Percentiles rank a stretch among this genome's conserved stretches.
These are phyloP conservation scores for Tetragnatha montana DNA, from an alignment of 2,888 invertebrate species.

Conservation along the genomic window DNA sequence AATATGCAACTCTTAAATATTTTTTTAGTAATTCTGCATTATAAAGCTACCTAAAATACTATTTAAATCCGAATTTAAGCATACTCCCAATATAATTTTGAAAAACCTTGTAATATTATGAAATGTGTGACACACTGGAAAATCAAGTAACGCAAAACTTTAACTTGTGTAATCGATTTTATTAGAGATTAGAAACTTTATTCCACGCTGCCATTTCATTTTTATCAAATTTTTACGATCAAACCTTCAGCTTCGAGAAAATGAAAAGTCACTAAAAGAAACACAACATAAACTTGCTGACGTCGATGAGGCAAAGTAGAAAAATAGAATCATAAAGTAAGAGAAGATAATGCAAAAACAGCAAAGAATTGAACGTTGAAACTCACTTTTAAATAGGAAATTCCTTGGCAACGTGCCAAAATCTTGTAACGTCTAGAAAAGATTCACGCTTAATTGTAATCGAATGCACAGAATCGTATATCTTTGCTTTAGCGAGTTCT, in stretches of 20 bases:
- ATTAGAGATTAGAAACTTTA: not conserved
- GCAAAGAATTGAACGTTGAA: slow-evolving; percentile 39
- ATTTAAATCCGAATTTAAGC: too few relatives aligned
- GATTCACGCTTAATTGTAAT: slow-evolving; percentile 27
- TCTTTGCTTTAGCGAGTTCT: slow-evolving; percentile 3
- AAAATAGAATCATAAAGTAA: not conserved
- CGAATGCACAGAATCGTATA: slow-evolving; percentile 28
- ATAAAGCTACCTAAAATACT: too few relatives aligned
- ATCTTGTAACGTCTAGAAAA: slow-evolving; percentile 16
- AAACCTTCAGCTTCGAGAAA: not conserved
- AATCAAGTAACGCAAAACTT: not conserved
- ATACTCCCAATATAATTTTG: too few relatives aligned
- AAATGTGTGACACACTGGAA: too few relatives aligned
- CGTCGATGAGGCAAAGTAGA: not conserved
- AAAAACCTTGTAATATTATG: too few relatives aligned
- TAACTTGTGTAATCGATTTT: not conserved
- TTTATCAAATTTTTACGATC: slow-evolving; percentile 19
- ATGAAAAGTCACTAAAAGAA: not conserved
- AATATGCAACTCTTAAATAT: too few relatives aligned
- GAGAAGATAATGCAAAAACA: slow-evolving; percentile 46
- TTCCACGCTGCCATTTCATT: not conserved
- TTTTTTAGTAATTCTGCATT: too few relatives aligned
- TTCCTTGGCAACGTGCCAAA: slow-evolving; percentile 41
- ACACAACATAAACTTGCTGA: slow-evolving; percentile 4
- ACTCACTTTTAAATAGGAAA: slow-evolving; percentile 38